Base-by-base conservation (phyloP, 2,113 vertebrate genomes). In the Megaceryle torquata region DNA sequence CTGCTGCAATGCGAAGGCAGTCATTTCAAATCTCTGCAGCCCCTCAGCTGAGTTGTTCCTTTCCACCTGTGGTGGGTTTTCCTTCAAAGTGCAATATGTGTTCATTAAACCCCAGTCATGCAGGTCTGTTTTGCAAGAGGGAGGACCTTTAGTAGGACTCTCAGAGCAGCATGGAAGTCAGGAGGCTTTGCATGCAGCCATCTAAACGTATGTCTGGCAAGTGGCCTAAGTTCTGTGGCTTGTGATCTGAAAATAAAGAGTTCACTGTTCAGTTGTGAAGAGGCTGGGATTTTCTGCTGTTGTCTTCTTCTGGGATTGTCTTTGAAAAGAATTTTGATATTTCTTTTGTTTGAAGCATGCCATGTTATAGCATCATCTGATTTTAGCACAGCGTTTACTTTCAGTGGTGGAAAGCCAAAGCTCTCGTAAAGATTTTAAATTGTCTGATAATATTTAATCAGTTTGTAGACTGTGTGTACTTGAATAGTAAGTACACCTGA, bases 401-500 rank as follows among this genome's bases (percentile, higher is more conserved):
- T 84, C 61, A 15, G 1, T 89, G 74, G 82, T 93, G 67, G 53
- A 85, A 92, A 95, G 74, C 83, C 86, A 88, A 72, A 89, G 61
- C 80, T 92, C 69, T 95, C 16, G 0, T 93, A 41, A 96, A 92
- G 83, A 72, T 85, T 91, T 93, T 33, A 92, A 94, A 72, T 85
- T 65, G 43, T 85, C 77, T 93, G 81, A 76, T 90, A 93, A 75
- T 89, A 81, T 96, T 96, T 95, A 94, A 95, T 96, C 83, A 92
- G 83, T 82, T 91, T n/a, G 12, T 29, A 93, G 69, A 46, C 88
- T 78, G 43, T 82, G 57, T 1, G 4, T 93, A 88, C 88, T 92
- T 92, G 76, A 97, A 50, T 28, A 60, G 88, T 76, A 95, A 94
- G 93, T 86, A 91, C 91, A 95, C 89, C 88, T 97, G 92, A 93